Percentiles rank a stretch among this genome's conserved stretches.
phyloP scores from a whole-genome alignment of 2,113 vertebrate genomes.

The Calidris pugnax region DNA sequence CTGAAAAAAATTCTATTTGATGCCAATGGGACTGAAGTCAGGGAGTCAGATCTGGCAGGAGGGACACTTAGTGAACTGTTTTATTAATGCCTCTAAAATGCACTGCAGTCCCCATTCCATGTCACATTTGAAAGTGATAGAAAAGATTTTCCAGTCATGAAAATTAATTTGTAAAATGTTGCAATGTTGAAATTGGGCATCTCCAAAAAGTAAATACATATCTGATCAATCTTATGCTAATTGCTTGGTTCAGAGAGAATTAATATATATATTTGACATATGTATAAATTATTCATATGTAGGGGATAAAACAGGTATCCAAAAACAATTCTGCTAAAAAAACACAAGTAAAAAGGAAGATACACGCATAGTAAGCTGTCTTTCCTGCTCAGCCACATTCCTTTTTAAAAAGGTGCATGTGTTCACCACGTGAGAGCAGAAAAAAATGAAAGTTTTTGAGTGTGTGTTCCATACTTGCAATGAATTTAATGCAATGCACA shows the following conservation, averaged over 20 bases:
- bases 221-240: background rate
- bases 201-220: background rate
- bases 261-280: background rate
- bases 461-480: background rate
- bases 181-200: background rate
- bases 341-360: background rate
- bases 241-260: background rate
- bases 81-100: background rate
- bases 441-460: background rate
- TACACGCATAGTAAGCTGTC: background rate
- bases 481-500: background rate
- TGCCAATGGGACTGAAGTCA: background rate
- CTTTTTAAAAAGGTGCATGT: background rate
- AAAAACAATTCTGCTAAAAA: background rate
- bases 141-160: background rate
- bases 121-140: background rate
- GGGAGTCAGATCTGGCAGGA: background rate
- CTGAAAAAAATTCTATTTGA: background rate
- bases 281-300: background rate
- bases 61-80: background rate
- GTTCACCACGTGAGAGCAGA: background rate
- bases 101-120: accelerated
- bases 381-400: background rate
- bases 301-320: background rate
- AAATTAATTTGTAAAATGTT: background rate